Base-by-base conservation (phyloP, 2,797 vertebrate species). In the Propithecus perrieri region DNA sequence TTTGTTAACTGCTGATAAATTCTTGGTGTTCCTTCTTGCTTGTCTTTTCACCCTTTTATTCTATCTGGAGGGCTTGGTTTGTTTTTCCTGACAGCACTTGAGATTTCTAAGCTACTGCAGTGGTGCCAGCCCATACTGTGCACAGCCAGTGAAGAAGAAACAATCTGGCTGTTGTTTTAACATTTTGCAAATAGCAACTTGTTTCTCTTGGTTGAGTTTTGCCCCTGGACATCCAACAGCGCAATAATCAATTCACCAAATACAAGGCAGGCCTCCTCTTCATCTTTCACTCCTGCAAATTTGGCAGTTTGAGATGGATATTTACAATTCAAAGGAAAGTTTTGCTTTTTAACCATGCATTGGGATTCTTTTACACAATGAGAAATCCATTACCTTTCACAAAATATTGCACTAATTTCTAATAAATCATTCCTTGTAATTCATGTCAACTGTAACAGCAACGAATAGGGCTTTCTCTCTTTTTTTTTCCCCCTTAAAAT, bases 111-210 rank as follows among this genome's bases (percentile, higher is more conserved):
- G 97, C 93, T 95, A 92, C 98, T 93, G 72, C 55, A 20, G 55
- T 18, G 93, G 97, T 98, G 98, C 98, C 98, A 99, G 96, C 94
- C 95, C 98, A 98, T 79, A 98, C 98, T 98, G 98, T 98, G 98
- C 98, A 98, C 98, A 98, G 98, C 96, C 91, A 98, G 98, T 28
- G 96, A 98, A 98, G 94, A 97, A 98, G 98, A 98, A 99, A 98
- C 98, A 98, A 98, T 98, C 98, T 98, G 98, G 98, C 98, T 98
- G 97, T 97, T 98, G 97, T 98, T 98, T 97, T 91, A 89, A 92
- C 98, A 96, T 98, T 98, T 98, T 98, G 94, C 98, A 98, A 98
- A 98, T 92, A 98, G 96, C 91, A 97, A 98, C 98, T 98, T 97
- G 59, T 84, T 98, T 98, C 97, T 98, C 85, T 92, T 83, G 83